Conservation (phyloP, 2,113 vertebrate genomes). For the Trogon surrucura region DNA sequence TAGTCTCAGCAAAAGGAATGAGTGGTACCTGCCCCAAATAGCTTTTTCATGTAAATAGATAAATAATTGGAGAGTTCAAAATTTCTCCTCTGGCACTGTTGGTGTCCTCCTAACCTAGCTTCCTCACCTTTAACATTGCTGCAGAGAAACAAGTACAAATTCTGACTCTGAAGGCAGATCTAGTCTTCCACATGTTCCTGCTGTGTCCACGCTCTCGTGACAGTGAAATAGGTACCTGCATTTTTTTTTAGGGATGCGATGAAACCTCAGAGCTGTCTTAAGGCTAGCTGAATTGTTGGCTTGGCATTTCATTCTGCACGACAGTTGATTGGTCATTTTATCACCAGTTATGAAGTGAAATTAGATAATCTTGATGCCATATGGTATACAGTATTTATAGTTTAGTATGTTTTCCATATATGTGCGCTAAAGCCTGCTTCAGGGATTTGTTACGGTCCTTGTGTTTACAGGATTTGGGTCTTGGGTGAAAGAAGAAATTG, state of each 20-base stretch:
- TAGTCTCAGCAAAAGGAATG: neutral
- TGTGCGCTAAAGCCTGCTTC: constrained; percentile 37
- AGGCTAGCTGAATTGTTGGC: constrained; percentile 29
- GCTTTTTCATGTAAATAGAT: neutral
- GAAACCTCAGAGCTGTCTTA: constrained; percentile 20
- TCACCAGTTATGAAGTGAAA: constrained; percentile 60
- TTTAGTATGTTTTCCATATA: constrained; percentile 59
- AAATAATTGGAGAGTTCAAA: neutral
- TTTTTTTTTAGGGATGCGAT: neutral
- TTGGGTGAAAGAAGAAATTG: constrained; percentile 52
- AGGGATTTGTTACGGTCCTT: constrained; percentile 47
- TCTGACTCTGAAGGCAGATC: neutral
- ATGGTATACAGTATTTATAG: constrained; percentile 66
- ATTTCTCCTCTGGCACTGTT: neutral
- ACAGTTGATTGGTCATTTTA: constrained; percentile 69
- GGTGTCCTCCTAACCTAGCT: neutral
- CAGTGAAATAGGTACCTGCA: neutral
- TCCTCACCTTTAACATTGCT: neutral
- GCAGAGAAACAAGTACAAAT: neutral
- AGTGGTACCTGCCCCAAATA: neutral
- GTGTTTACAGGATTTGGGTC: constrained; percentile 59
- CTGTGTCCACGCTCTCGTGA: neutral
- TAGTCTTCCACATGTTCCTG: neutral
- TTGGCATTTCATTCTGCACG: constrained; percentile 30
- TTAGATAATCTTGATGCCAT: constrained; percentile 61